These are phyloP conservation scores for Numenius phaeopus DNA, from an alignment of 2,797 vertebrate genomes.

Conservation along the genomic window DNA sequence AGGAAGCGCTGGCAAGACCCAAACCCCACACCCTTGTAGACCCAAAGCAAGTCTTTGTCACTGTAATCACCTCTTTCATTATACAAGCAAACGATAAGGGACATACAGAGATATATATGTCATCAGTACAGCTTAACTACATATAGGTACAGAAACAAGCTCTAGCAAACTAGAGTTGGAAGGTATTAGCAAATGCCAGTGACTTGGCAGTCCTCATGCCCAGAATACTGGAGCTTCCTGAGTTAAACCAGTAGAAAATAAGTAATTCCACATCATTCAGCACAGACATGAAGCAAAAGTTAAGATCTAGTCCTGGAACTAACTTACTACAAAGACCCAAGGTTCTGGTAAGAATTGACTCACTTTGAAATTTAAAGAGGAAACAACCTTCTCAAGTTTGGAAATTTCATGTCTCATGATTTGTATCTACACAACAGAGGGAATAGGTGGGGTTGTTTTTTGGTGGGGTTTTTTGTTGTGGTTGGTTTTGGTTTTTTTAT, in stretches of 20 bases:
- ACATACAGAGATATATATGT: not conserved
- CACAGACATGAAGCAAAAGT: not conserved
- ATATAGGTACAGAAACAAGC: not conserved
- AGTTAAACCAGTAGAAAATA: not conserved
- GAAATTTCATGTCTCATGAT: not conserved
- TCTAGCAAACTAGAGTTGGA: not conserved
- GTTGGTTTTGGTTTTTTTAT: not conserved
- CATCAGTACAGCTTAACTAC: not conserved
- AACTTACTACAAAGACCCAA: not conserved
- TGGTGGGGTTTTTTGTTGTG: not conserved
- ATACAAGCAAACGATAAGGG: not conserved
- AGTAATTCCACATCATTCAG: not conserved
- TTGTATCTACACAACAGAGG: not conserved
- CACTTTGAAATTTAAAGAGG: not conserved
- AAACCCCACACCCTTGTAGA: not conserved
- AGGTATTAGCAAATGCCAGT: not conserved
- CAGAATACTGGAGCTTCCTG: not conserved
- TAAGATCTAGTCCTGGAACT: not conserved
- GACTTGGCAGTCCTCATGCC: not conserved
- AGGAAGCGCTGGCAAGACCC: not conserved
- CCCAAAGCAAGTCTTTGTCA: not conserved
- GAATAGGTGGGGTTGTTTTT: accelerated
- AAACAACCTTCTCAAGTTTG: not conserved
- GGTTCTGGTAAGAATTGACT: not conserved
- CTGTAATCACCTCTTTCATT: not conserved